A percentile compares a stretch with the other conserved stretches of the same genome.
Evolutionary conservation across 2,113 vertebrate species (phyloP).

Genomic region (Sardina pilchardus): DNA sequence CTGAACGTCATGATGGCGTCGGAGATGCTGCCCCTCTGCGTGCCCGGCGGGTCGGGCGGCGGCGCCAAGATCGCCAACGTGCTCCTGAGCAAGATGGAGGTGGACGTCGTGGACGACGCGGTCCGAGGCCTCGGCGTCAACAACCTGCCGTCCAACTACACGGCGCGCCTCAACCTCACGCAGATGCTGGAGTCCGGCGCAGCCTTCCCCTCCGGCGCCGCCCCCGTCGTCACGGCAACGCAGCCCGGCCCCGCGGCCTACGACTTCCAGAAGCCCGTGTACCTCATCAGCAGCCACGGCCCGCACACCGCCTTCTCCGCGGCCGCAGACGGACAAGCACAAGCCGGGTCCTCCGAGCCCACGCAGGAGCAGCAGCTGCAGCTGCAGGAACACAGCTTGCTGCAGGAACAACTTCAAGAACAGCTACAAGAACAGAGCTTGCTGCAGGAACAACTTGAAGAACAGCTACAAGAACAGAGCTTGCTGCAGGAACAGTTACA

Average conservation of each 20-base stretch:
- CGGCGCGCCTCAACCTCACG: constrained; percentile 98
- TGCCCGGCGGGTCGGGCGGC: constrained; percentile 83
- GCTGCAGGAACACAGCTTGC: constrained; percentile 57
- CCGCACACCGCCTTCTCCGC: constrained; percentile 86
- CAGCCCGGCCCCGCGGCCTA: constrained; percentile 82
- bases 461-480: constrained; percentile 37
- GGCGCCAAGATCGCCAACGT: constrained; percentile 94
- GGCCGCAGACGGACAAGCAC: constrained; percentile 87
- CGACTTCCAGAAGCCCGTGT: constrained; percentile 95
- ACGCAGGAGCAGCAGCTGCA: constrained; percentile 62
- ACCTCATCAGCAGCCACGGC: constrained; percentile 83
- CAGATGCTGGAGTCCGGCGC: constrained; percentile 94
- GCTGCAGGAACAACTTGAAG: constrained; percentile 45
- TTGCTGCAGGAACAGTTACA: constrained; percentile 43
- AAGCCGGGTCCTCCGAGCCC: constrained; percentile 82
- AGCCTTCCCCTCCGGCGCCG: constrained; percentile 64
- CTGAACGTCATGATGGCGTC: constrained; percentile 98
- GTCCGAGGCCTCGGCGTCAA: constrained; percentile 95
- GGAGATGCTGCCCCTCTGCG: constrained; percentile 80
- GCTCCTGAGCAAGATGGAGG: constrained; percentile 95
- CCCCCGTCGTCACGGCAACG: constrained; percentile 71
- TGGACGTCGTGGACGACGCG: constrained; percentile 87
- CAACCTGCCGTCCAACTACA: constrained; percentile 97
- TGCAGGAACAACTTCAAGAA: constrained; percentile 50
- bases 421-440: constrained; percentile 27